Base-by-base conservation (phyloP, 1,140 invertebrate genomes). In the Lepidotrigona ventralis region DNA sequence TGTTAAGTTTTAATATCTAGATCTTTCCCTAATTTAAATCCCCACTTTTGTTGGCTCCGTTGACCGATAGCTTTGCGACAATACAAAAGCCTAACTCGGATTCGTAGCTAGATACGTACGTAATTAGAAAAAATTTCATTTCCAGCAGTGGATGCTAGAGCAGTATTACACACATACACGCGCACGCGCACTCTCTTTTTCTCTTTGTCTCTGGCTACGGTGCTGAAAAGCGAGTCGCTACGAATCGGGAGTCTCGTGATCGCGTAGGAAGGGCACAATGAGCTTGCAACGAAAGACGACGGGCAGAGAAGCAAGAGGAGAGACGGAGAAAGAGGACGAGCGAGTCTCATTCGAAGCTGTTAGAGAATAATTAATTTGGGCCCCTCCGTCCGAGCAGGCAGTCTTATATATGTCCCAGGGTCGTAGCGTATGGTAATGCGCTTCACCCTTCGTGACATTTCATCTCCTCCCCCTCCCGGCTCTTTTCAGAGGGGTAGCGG, bases 371-470 rank as follows among this genome's bases (percentile, higher is more conserved):
- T 88, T 87, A 88, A 88, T 88, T 88, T 68, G 75, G 54, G 66
- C 64, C 71, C 39, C 83, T 74, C 29, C 64, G 71, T 86, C 77
- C 83, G 58, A 71, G 60, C 68, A 72, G 69, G 53, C 63, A 68
- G 79, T 79, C 85, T 87, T 88, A 85, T 87, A 80, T 81, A 85
- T 56, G 81, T 64, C 81, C 77, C 86, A 88, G 63, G 79, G 79
- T 85, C 78, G 83, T 85, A 88, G 69, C 86, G 82, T 87, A 88
- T 88, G 86, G 86, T 87, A 88, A 88, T 87, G 85, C 85, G 86
- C 78, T 85, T 88, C 82, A 88, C 70, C 70, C 78, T 68, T 74
- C 70, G 82, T 88, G 85, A 88, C 86, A 88, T 87, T 86, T 74
- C 72, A 58, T 77, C 58, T 26, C 72, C 53, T 77, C 58, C 33